phyloP scores from a whole-genome alignment of 1,140 invertebrate species.

The Drosophila sp. region DNA sequence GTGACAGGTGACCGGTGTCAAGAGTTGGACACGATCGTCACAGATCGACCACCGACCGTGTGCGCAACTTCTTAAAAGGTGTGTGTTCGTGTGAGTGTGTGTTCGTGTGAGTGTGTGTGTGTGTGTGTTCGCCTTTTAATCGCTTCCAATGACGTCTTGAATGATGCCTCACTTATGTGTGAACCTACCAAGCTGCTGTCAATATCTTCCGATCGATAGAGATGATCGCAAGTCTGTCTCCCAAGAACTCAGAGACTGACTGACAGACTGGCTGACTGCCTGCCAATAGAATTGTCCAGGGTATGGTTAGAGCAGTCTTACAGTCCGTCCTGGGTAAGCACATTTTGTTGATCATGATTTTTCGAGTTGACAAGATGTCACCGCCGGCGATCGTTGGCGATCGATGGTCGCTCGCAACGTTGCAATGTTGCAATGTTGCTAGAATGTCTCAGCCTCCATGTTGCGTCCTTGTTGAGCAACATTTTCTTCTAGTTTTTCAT shows the following conservation, averaged over 20 bases:
- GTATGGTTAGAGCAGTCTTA: constrained; percentile 7
- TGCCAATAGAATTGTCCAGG: constrained; percentile 72
- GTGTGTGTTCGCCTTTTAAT: constrained; percentile 66
- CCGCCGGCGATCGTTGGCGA: constrained; percentile 62
- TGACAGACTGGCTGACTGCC: constrained; percentile 3
- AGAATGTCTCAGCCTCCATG: constrained; percentile 76
- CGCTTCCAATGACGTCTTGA: constrained; percentile 75
- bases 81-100: constrained; percentile 36
- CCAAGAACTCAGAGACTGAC: background rate
- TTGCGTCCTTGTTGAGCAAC: constrained; percentile 79
- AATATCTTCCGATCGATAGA: constrained; percentile 71
- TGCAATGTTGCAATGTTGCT: constrained; percentile 47
- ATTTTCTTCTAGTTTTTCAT: constrained; percentile 50
- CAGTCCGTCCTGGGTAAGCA: background rate
- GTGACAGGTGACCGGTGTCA: constrained; percentile 66
- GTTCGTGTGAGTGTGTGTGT: constrained; percentile 48
- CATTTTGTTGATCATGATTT: constrained; percentile 83
- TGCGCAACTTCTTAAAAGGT: constrained; percentile 67
- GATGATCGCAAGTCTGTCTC: constrained; percentile 70
- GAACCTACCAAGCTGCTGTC: constrained; percentile 79
- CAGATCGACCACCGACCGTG: constrained; percentile 60
- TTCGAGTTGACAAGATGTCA: constrained; percentile 82
- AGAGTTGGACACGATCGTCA: constrained; percentile 28
- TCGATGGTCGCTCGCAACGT: constrained; percentile 30
- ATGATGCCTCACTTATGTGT: constrained; percentile 82